Percentiles rank a stretch among this genome's conserved stretches.
Evolutionary conservation across 2,888 invertebrate species (phyloP).

Genomic region (Pelosia muscerda): DNA sequence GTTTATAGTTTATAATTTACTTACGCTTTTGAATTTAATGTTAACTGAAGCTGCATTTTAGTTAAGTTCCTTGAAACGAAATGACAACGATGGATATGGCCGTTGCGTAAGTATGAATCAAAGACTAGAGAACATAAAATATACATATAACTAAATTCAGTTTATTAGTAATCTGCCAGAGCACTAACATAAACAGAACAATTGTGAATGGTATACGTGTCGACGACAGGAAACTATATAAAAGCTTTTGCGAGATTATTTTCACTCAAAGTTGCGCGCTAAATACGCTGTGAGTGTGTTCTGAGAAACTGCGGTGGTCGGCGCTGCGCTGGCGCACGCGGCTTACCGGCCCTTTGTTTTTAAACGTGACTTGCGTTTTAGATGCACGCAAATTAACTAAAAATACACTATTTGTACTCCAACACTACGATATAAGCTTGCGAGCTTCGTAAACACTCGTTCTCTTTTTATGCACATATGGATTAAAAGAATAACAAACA

Average conservation of each 20-base stretch:
- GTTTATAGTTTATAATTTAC: too few species aligned
- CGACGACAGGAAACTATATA: slow-evolving; percentile 51
- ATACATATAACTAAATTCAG: slow-evolving; percentile 15
- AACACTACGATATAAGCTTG: slow-evolving; percentile 51
- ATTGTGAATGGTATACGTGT: slow-evolving; percentile 35
- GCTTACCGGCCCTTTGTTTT: slow-evolving; percentile 73
- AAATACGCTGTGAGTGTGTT: slow-evolving; percentile 67
- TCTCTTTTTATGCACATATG: neutral
- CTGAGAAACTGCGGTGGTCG: slow-evolving; percentile 79
- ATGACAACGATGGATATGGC: neutral
- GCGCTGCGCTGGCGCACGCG: slow-evolving; percentile 51
- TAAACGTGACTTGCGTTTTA: slow-evolving; percentile 79
- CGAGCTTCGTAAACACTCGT: slow-evolving; percentile 36
- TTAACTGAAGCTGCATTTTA: neutral
- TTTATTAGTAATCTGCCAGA: slow-evolving; percentile 18
- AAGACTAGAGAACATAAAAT: slow-evolving; percentile 23
- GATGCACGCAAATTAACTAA: slow-evolving; percentile 79
- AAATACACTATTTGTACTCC: slow-evolving; percentile 69
- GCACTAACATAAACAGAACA: slow-evolving; percentile 34
- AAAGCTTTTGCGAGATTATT: slow-evolving; percentile 53
- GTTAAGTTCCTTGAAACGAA: neutral
- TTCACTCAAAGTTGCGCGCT: slow-evolving; percentile 63
- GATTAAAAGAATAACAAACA: neutral
- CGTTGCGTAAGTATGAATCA: neutral
- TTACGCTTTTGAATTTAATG: neutral